Evolutionary conservation across 2,888 invertebrate genomes (phyloP), one percentile per base, ranked within the genome.

Genomic region (Chromoteleia sp.): DNA sequence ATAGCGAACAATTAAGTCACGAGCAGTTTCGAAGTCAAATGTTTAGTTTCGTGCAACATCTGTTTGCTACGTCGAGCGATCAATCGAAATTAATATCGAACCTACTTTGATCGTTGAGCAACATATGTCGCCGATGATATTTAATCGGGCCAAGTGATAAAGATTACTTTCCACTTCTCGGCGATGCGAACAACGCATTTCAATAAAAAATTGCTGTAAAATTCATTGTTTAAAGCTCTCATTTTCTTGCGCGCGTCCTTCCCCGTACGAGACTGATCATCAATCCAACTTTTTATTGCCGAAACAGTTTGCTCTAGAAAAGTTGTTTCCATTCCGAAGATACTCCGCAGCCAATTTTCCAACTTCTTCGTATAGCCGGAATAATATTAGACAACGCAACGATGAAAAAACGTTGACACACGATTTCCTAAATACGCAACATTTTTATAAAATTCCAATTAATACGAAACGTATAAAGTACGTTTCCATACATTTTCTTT

Each of bases 41-140:
- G 54, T 63, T 74, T 63, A 14, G 54, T 52, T 73, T 63, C 48
- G 48, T 19, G 59, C 58, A 52, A 68, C 68, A 76, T 76, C 76
- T 68, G 76, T 45, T 61, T 45, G 36, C 30, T 48, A 36, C 59
- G 14, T 19, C 21, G 30, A 50, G 21, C 41, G 25, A 68, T 68
- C 45, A 56, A 65, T 65, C 45, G 65, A 65, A 56, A 58, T 68
- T 61, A 59, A 67, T 59, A 30, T 25, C 30, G 14, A 30, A 50
- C 19, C 17, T 17, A 41, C 36, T 59, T 59, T 71, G 59, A 29
- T 29, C 30, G 36, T 14, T 14, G 15, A 25, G 59, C 15, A 33
- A 33, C 61, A 73, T 59, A 43, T 50, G 71, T 71, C 58, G 8
- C 41, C 12, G 7, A n/a, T 8, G 45, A 5, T 43, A 21, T 45